Evolutionary conservation across 2,113 vertebrate species (phyloP), one percentile per base, ranked within the genome.

Genomic region (Pluvialis apricaria): DNA sequence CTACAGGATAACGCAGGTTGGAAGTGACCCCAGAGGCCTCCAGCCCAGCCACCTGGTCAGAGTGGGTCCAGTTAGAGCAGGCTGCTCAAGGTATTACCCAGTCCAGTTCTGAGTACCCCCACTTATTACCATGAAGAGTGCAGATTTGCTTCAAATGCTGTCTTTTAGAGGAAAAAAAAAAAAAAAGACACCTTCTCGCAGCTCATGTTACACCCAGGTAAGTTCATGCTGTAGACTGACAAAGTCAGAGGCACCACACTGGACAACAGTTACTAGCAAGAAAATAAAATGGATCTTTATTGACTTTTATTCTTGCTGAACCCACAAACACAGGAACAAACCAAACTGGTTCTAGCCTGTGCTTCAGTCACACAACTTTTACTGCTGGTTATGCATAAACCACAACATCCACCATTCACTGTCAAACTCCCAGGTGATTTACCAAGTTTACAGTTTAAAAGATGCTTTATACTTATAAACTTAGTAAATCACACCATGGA

Each of bases 271-370:
- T 44, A 75, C 12, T 0, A 76, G 44, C 25, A 88, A 36, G 36
- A 58, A 94, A 88, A 64, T 55, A 71, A 86, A 69, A 68, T 0
- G 13, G 54, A 84, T 76, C 42, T 87, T 92, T 44, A 76, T 0
- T 79, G 65, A 91, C 54, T 94, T 87, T 75, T 75, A 16, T 61
- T 66, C 77, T 78, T 57, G 49, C 58, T 0, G 2, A 92, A 82
- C 42, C 68, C 60, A 80, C 81, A 91, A 80, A 80, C 66, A 86
- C 15, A 54, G 47, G 62, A 96, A 80, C 91, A 95, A 94, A 95
- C 82, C 75, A 91, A 92, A 94, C 89, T 88, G 62, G 89, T 97
- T 95, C 91, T 26, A 85, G 45, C 58, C 47, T 88, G 78, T 2
- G 5, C 62, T 80, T 91, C 78, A 66, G 66, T 55, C 84, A 70